phyloP scores from a whole-genome alignment of 1,140 invertebrate genomes.

The Sitophilus oryzae region DNA sequence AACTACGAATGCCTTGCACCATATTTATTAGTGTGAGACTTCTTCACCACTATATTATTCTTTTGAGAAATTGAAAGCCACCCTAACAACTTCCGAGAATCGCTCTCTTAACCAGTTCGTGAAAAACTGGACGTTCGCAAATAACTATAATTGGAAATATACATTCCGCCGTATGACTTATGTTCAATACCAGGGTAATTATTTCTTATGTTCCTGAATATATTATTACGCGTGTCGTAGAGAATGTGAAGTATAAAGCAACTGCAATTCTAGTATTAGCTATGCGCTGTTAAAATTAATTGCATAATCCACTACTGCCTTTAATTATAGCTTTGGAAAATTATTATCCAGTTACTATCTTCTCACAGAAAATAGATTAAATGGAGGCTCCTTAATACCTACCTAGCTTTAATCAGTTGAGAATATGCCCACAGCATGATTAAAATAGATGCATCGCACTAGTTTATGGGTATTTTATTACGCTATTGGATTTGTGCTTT shows the following conservation, averaged over 20 bases:
- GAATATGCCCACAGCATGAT: neutral
- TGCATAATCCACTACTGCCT: slow-evolving; percentile 21
- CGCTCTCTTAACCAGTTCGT: neutral
- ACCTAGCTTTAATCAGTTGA: neutral
- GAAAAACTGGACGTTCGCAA: slow-evolving; percentile 8
- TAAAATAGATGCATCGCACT: neutral
- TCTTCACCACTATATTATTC: neutral
- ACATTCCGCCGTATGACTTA: slow-evolving; percentile 26
- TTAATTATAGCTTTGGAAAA: slow-evolving; percentile 19
- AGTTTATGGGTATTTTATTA: neutral
- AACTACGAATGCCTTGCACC: neutral
- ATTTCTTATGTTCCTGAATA: slow-evolving; percentile 21
- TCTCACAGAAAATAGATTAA: slow-evolving; percentile 9
- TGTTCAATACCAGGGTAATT: slow-evolving; percentile 27
- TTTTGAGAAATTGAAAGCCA: neutral
- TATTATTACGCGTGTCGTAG: slow-evolving; percentile 21
- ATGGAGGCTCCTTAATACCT: neutral
- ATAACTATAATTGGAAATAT: slow-evolving; percentile 29
- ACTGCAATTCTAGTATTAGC: slow-evolving; percentile 1
- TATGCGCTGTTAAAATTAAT: slow-evolving; percentile 26
- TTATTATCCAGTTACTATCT: slow-evolving; percentile 21
- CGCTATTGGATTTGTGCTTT: no score
- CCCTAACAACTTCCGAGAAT: neutral
- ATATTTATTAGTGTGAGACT: neutral
- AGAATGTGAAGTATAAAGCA: slow-evolving; percentile 15